These are phyloP conservation scores for Drosophila insularis DNA, from an alignment of 1,140 invertebrate genomes.

Conservation along the genomic window DNA sequence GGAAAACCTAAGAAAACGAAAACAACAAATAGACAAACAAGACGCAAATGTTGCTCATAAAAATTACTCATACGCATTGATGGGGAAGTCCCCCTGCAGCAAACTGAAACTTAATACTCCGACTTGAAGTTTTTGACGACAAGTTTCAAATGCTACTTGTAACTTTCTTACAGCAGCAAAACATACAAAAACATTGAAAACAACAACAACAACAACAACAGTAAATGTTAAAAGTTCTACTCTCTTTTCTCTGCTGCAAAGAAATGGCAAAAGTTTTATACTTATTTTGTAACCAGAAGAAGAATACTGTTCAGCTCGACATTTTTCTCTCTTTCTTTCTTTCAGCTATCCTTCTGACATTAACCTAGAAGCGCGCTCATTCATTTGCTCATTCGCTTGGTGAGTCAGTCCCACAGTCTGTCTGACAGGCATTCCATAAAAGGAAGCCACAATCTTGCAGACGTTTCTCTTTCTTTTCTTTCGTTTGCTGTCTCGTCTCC, in stretches of 20 bases:
- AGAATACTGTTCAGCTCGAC: constrained; percentile 43
- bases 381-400: constrained; percentile 30
- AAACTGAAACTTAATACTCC: constrained; percentile 34
- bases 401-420: constrained; percentile 37
- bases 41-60: constrained; percentile 48
- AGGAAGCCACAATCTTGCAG: constrained; percentile 35
- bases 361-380: constrained; percentile 24
- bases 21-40: constrained; percentile 41
- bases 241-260: constrained; percentile 43
- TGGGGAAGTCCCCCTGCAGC: constrained; percentile 24
- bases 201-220: constrained; percentile 15
- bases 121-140: constrained; percentile 35
- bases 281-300: constrained; percentile 49
- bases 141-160: constrained; percentile 79
- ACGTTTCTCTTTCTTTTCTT: constrained; percentile 36
- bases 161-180: constrained; percentile 65
- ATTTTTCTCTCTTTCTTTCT: constrained; percentile 9
- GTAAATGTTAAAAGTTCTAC: constrained; percentile 64
- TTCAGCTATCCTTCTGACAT: constrained; percentile 2
- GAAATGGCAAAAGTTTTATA: constrained; percentile 53
- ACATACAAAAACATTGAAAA: constrained; percentile 5
- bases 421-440: constrained; percentile 28
- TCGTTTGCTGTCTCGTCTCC: constrained; percentile 26
- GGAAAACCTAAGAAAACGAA: not conserved
- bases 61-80: constrained; percentile 76